Percentiles rank a stretch among this genome's conserved stretches.
Evolutionary conservation across 2,113 vertebrate genomes (phyloP).

Genomic region (Campylorhamphus procurvoides): DNA sequence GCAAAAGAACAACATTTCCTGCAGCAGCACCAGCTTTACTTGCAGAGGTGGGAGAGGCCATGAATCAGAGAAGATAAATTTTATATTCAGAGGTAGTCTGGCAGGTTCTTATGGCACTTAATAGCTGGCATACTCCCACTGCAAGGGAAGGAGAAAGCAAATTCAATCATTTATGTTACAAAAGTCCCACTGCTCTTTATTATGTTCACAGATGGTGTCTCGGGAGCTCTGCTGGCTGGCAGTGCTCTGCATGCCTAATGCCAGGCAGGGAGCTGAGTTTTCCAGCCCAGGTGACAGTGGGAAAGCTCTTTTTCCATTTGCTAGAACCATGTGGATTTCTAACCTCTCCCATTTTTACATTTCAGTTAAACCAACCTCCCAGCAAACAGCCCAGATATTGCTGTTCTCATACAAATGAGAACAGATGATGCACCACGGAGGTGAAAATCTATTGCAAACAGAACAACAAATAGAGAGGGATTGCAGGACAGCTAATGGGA

Average conservation of each 20-base stretch:
- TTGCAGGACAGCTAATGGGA: neutral
- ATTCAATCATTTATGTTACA: conserved; percentile 64
- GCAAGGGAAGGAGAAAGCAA: conserved; percentile 58
- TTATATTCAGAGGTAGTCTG: conserved; percentile 47
- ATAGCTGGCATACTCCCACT: conserved; percentile 59
- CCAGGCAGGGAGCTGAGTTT: conserved; percentile 9
- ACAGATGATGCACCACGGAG: neutral
- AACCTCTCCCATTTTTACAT: neutral
- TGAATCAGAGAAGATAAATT: conserved; percentile 31
- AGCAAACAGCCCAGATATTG: neutral
- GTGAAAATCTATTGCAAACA: neutral
- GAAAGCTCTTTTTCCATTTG: neutral
- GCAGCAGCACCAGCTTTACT: neutral
- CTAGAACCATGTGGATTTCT: neutral
- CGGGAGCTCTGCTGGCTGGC: conserved; percentile 45
- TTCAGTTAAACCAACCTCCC: neutral
- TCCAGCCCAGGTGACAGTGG: conserved; percentile 17
- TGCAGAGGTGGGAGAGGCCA: conserved; percentile 21
- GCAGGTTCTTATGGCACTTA: conserved; percentile 60
- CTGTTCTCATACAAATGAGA: neutral
- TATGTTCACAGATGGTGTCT: conserved; percentile 66
- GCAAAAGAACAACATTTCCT: neutral
- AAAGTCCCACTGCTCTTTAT: conserved; percentile 54
- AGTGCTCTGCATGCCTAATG: conserved; percentile 64
- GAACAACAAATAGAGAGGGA: neutral